These are phyloP conservation scores for Esperia sulphurella DNA, from an alignment of 2,888 invertebrate genomes.

Conservation along the genomic window DNA sequence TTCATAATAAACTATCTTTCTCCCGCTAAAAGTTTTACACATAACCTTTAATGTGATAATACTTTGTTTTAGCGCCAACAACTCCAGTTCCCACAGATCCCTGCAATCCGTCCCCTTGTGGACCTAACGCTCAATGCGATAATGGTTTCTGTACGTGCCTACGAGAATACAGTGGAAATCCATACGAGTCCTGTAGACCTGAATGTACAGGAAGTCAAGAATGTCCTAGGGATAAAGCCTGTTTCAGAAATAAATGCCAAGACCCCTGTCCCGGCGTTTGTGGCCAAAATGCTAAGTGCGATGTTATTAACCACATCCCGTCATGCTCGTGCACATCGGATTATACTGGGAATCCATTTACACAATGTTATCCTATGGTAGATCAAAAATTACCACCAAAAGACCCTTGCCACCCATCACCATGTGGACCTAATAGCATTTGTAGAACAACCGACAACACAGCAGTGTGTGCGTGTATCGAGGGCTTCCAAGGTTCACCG, in stretches of 20 bases:
- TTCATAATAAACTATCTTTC: neutral
- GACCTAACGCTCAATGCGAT: constrained; percentile 84
- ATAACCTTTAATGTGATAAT: neutral
- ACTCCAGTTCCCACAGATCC: constrained; percentile 70
- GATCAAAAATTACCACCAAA: constrained; percentile 39
- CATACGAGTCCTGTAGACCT: constrained; percentile 84
- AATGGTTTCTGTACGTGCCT: constrained; percentile 85
- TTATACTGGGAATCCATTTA: constrained; percentile 87
- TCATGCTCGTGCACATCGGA: constrained; percentile 83
- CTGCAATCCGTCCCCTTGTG: constrained; percentile 86
- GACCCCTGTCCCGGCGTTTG: constrained; percentile 88
- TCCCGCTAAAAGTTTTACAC: neutral
- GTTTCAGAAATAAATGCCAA: constrained; percentile 85
- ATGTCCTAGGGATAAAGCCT: constrained; percentile 84
- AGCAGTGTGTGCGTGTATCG: constrained; percentile 88
- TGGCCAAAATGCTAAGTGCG: constrained; percentile 85
- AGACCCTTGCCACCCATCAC: constrained; percentile 88
- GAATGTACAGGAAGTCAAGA: constrained; percentile 86
- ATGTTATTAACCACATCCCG: constrained; percentile 87
- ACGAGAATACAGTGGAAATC: constrained; percentile 84
- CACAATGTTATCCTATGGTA: constrained; percentile 62
- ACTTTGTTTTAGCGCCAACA: constrained; percentile 51
- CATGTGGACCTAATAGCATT: constrained; percentile 88
- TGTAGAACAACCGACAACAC: constrained; percentile 88
- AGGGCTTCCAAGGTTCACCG: constrained; percentile 88